These are phyloP conservation scores for Oscheius sp. DNA, from an alignment of 2,888 invertebrate genomes.

Conservation along the genomic window DNA sequence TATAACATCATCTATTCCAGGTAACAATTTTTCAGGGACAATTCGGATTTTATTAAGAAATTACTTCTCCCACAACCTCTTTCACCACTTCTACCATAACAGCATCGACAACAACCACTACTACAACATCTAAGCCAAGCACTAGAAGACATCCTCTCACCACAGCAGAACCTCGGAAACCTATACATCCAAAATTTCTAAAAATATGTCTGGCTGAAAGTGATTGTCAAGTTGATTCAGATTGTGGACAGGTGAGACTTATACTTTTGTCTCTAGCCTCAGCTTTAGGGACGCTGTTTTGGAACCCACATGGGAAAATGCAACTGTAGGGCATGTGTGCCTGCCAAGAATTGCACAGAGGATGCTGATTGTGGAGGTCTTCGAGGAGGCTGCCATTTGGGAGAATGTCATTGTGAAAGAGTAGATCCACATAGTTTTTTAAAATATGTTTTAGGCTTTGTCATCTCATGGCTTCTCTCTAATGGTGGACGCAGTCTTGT, in stretches of 20 bases:
- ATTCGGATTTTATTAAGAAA: neutral
- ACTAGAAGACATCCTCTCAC: neutral
- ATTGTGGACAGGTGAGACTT: conserved; percentile 2
- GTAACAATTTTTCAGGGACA: neutral
- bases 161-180: neutral
- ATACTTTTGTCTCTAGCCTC: neutral
- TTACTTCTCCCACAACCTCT: neutral
- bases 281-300: conserved; percentile 9
- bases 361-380: conserved; percentile 28
- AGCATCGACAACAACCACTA: conserved; percentile 4
- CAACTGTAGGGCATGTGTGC: conserved; percentile 25
- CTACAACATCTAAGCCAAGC: neutral
- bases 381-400: conserved; percentile 14
- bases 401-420: conserved; percentile 19
- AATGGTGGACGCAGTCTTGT: conserved; percentile 22
- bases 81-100: neutral
- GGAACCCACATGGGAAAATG: conserved; percentile 24
- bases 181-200: neutral
- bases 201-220: conserved; percentile 19
- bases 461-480: conserved; percentile 17
- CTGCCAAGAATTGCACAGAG: neutral
- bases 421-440: conserved; percentile 9
- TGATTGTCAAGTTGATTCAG: conserved; percentile 12
- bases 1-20: neutral
- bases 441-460: conserved; percentile 6